A percentile compares a stretch with the other conserved stretches of the same genome.
phyloP scores from a whole-genome alignment of 30 jellyfish, hydroid and myxozoan species.

The Calvadosia cruxmelitensis region DNA sequence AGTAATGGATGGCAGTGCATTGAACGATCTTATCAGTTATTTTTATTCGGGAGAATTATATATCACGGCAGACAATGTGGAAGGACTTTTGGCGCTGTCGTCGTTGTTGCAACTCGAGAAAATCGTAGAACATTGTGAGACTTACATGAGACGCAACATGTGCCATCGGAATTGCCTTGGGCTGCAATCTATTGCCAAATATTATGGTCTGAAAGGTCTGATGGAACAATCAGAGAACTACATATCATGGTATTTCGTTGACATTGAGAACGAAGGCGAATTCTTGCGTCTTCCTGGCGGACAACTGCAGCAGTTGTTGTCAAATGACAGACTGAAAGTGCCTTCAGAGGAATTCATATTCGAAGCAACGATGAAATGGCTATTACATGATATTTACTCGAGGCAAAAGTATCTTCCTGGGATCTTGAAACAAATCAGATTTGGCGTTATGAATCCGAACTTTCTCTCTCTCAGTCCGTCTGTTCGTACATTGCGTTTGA shows the following conservation, averaged over 20 bases:
- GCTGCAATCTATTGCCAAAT: conserved; percentile 57
- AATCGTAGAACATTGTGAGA: conserved; percentile 51
- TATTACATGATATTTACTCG: conserved; percentile 40
- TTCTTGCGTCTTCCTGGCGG: conserved; percentile 44
- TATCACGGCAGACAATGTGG: conserved; percentile 41
- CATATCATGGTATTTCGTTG: conserved; percentile 79
- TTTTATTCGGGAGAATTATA: conserved; percentile 60
- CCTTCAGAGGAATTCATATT: conserved; percentile 73
- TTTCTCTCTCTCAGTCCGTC: conserved; percentile 39
- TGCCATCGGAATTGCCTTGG: conserved; percentile 60
- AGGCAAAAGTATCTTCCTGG: conserved; percentile 25
- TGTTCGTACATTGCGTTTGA: conserved; percentile 48
- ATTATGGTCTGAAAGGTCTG: conserved; percentile 49
- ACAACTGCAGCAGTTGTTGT: conserved; percentile 44
- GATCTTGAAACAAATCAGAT: conserved; percentile 53
- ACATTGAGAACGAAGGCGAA: conserved; percentile 63
- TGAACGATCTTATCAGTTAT: conserved; percentile 57
- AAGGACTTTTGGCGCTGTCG: conserved; percentile 56
- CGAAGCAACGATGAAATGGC: conserved; percentile 84
- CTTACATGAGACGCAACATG: conserved; percentile 79
- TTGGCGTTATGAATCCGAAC: conserved; percentile 51
- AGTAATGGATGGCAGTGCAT: conserved; percentile 64
- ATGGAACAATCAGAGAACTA: conserved; percentile 64
- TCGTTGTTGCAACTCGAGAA: conserved; percentile 45
- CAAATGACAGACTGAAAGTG: conserved; percentile 52